These are phyloP conservation scores for Indri indri DNA, from an alignment of 2,113 vertebrate species.

Conservation along the genomic window DNA sequence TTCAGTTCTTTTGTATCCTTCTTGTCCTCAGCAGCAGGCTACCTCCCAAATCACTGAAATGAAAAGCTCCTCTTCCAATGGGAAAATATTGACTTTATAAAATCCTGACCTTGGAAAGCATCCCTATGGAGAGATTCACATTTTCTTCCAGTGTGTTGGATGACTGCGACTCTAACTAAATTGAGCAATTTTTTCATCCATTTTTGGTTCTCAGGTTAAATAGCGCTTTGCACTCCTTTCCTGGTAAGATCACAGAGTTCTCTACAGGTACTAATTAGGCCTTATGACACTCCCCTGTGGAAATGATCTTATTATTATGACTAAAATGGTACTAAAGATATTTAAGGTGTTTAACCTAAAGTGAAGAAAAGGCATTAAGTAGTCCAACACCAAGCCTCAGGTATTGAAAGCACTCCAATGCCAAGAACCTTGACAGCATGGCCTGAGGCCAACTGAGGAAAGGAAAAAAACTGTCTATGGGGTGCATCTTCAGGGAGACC, in stretches of 20 bases:
- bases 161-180: slow-evolving; percentile 27
- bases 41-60: background rate
- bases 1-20: background rate
- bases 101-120: slow-evolving; percentile 23
- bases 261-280: slow-evolving; percentile 63
- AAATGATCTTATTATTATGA: slow-evolving; percentile 69
- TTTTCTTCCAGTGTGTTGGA: slow-evolving; percentile 30
- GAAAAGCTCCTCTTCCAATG: background rate
- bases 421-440: background rate
- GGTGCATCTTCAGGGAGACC: background rate
- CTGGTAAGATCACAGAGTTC: slow-evolving; percentile 57
- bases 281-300: slow-evolving; percentile 54
- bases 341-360: slow-evolving; percentile 54
- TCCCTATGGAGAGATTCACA: background rate
- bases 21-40: background rate
- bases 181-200: slow-evolving; percentile 22
- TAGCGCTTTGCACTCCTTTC: slow-evolving; percentile 13
- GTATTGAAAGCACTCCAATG: background rate
- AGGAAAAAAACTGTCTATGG: background rate
- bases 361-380: slow-evolving; percentile 11
- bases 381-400: background rate
- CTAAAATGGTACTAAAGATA: slow-evolving; percentile 48
- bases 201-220: slow-evolving; percentile 48
- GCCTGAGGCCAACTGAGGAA: background rate
- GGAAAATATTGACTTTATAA: slow-evolving; percentile 44